Percentiles rank a stretch among this genome's conserved stretches.
phyloP scores from a whole-genome alignment of 1,140 invertebrate genomes.

The Cardiocondyla obscurior region DNA sequence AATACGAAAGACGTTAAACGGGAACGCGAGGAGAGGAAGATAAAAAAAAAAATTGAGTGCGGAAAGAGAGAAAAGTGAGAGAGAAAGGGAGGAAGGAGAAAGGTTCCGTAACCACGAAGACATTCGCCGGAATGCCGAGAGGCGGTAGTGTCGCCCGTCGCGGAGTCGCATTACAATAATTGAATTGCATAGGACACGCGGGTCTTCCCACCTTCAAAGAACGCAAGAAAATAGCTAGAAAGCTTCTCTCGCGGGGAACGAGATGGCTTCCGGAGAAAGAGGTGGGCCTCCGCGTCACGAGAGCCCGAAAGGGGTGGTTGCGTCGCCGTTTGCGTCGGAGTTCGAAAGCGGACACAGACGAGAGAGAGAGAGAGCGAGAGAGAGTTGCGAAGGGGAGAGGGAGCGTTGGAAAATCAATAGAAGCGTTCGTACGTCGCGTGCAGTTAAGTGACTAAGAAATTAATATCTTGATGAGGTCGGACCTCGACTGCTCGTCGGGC shows the following conservation, averaged over 20 bases:
- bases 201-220: constrained; percentile 78
- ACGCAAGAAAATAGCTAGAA: constrained; percentile 76
- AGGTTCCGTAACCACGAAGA: constrained; percentile 57
- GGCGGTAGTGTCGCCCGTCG: constrained; percentile 53
- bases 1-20: constrained; percentile 22
- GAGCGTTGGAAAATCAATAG: constrained; percentile 80
- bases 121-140: constrained; percentile 57
- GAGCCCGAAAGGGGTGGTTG: constrained; percentile 59
- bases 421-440: constrained; percentile 80
- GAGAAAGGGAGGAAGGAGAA: not conserved
- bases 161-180: constrained; percentile 78
- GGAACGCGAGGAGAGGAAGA: not conserved
- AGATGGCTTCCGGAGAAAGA: constrained; percentile 75
- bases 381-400: constrained; percentile 4
- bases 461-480: constrained; percentile 82
- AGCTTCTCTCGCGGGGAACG: constrained; percentile 70
- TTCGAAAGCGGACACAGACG: constrained; percentile 41
- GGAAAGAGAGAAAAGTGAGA: not conserved
- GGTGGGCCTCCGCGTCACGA: constrained; percentile 70
- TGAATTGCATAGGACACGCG: constrained; percentile 79
- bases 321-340: constrained; percentile 35
- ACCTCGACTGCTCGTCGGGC: constrained; percentile 70
- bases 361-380: constrained; percentile 6
- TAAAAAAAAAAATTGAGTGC: not conserved
- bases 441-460: constrained; percentile 82